Base-by-base conservation (phyloP, 2,888 invertebrate species). In the Carabus problematicus region DNA sequence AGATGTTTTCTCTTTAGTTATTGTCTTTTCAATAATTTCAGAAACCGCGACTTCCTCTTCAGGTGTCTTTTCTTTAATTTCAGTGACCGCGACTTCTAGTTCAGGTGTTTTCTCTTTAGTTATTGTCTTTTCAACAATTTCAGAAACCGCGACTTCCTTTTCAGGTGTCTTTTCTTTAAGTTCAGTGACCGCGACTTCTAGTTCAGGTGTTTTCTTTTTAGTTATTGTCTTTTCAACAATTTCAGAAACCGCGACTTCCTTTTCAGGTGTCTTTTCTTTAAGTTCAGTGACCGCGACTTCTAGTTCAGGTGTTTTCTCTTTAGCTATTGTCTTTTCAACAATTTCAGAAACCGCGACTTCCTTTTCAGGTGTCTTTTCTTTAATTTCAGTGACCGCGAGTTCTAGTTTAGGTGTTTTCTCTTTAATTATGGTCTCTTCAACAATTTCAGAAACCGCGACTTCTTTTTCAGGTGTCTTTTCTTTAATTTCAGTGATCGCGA, bases 111-210 rank as follows among this genome's bases (percentile, higher is more conserved):
- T 29, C 3, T 29, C 29, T 29, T 29, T 29, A 29, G 6, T 29
- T 29, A 29, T 6, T 3, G 52, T 1, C 12, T 16, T 4, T n/a
- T 52, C 18, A n/a, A 52, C 9, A 16, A 18, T 12, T 18, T 18
- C 18, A n/a, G 8, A 9, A 12, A 68, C 69, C 47, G 29, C 67
- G 29, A 69, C 54, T 39, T 40, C 55, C 41, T 55, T 11, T 54
- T 42, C 14, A 2, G 45, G 18, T 19, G 12, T 19, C n/a, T 41
- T 42, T n/a, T 12, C 58, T 66, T 66, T 58, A 8, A 39, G 9
- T 40, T 40, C 58, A 11, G 12, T 18, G n/a, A 19, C 9, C 7
- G 18, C 56, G 4, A 29, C 39, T 56, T 56, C 39, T 3, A 52
- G 16, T 9, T 16, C 8, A 4, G 16, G 9, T 52, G 4, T 3